Evolutionary conservation across 2,888 invertebrate genomes (phyloP), one percentile per base, ranked within the genome.

Genomic region (Apomyelois bistriatella): DNA sequence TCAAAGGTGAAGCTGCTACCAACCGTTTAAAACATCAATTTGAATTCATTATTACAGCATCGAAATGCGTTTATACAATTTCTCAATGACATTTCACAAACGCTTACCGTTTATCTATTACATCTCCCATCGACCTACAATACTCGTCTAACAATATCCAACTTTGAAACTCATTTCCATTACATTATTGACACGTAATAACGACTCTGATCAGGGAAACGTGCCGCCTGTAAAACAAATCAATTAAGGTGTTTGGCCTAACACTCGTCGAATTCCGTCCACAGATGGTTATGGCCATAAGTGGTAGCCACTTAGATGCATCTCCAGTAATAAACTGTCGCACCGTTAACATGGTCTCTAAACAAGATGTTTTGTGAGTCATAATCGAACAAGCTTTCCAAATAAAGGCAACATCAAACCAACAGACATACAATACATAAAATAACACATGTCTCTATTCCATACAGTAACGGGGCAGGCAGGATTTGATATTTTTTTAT

Each of bases 141-240:
- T 52, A 37, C 53, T 51, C 47, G 57, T 52, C 59, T 59, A 66
- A 64, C 65, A 66, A 59, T 62, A 66, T 62, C 71, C 74, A 66
- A 72, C 65, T 71, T 70, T 60, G 69, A 73, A 64, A 71, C 72
- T 75, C 76, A 78, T 74, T 74, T 71, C 74, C 70, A 76, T 74
- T 72, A 70, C 68, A 70, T 74, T 81, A 80, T 83, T 84, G 80
- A 83, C 81, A 76, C 71, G 64, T 76, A 70, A 79, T 81, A 78
- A 80, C 72, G 70, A 73, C 69, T 64, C 56, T 1, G 72, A 76
- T 79, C 70, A 1, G 32, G 7, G 70, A 70, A 63, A 60, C 62
- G 64, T 59, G 66, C 74, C 73, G 75, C 65, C 71, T 74, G 68
- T 72, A 72, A 75, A 76, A 75, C 76, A 72, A 72, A 73, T 72